Conservation (phyloP, 2,888 invertebrate species). For the Cheilosia grossa region DNA sequence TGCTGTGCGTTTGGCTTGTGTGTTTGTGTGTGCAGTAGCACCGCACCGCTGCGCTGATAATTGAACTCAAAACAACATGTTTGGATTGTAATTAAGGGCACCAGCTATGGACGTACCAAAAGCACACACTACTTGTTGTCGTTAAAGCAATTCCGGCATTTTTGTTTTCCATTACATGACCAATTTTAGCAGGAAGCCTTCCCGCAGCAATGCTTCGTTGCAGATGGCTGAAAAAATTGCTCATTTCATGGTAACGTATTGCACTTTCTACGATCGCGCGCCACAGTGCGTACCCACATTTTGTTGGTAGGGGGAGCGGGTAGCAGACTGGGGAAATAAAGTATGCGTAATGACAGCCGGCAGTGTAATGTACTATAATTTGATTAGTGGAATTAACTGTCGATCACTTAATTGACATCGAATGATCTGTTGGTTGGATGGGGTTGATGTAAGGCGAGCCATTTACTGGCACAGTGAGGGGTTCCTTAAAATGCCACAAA, state of each 20-base stretch:
- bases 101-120: constrained; percentile 46
- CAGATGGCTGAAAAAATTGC: constrained; percentile 62
- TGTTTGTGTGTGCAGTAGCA: not conserved
- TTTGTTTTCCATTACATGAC: constrained; percentile 24
- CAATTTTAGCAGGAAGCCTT: constrained; percentile 42
- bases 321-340: constrained; percentile 1
- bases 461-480: not conserved
- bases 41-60: constrained; percentile 54
- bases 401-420: constrained; percentile 66
- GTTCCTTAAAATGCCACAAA: not conserved
- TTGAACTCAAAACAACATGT: constrained; percentile 70
- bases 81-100: constrained; percentile 72
- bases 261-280: constrained; percentile 62
- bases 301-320: not conserved
- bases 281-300: not conserved
- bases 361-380: constrained; percentile 68
- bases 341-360: constrained; percentile 54
- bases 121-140: constrained; percentile 45
- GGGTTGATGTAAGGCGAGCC: not conserved
- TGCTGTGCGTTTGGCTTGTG: constrained; percentile 12
- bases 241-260: constrained; percentile 56
- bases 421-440: not conserved
- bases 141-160: constrained; percentile 64
- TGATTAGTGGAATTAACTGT: constrained; percentile 70
- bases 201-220: constrained; percentile 28